Conservation (phyloP, 2,888 invertebrate genomes). For the Tipula confusa region DNA sequence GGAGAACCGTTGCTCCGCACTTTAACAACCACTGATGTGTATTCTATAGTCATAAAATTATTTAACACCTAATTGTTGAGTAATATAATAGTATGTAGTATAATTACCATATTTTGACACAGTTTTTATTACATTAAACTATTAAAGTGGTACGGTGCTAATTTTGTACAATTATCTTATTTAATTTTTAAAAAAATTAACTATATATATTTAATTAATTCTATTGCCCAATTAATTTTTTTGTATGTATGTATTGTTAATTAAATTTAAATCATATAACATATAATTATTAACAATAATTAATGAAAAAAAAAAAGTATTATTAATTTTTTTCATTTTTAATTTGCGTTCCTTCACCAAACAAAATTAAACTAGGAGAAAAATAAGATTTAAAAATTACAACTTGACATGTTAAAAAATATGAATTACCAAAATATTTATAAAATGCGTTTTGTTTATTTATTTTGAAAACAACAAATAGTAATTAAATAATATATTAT, state of each 20-base stretch:
- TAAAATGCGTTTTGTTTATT: neutral
- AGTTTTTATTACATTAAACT: neutral
- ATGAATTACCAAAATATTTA: neutral
- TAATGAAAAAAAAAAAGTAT: neutral
- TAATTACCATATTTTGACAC: neutral
- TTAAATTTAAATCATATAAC: neutral
- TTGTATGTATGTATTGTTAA: neutral
- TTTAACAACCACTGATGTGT: no score
- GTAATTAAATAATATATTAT: neutral
- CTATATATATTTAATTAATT: neutral
- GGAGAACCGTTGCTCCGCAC: no score
- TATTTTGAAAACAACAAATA: neutral
- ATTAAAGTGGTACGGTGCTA: neutral
- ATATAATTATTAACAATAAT: neutral
- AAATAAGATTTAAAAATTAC: neutral
- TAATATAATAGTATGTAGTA: neutral
- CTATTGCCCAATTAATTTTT: neutral
- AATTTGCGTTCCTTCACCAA: slow-evolving; percentile 8
- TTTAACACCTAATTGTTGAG: neutral
- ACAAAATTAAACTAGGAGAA: neutral
- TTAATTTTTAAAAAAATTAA: neutral
- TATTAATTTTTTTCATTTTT: neutral
- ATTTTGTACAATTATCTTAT: neutral
- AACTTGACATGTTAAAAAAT: neutral
- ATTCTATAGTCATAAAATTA: neutral